Evolutionary conservation across 2,888 invertebrate species (phyloP).

Genomic region (Tetragonisca angustula): DNA sequence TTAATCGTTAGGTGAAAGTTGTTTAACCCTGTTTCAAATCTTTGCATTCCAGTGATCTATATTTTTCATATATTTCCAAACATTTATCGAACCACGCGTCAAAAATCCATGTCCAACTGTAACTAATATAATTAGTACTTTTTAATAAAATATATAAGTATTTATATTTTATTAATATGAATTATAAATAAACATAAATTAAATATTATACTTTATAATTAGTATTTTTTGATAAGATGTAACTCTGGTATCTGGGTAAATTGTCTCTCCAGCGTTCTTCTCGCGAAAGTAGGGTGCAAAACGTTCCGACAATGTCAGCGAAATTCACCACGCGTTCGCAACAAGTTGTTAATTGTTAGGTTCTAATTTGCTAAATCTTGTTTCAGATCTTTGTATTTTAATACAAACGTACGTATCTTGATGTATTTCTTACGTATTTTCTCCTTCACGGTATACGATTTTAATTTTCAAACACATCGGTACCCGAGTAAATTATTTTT

Average conservation of each 20-base stretch:
- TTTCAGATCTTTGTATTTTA: not conserved
- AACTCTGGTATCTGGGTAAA: not conserved
- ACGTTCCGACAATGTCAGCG: not conserved
- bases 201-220: too few species aligned
- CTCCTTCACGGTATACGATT: not conserved
- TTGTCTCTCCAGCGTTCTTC: not conserved
- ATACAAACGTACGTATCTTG: too few species aligned
- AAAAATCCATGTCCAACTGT: too few species aligned
- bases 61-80: not conserved
- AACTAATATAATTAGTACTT: too few species aligned
- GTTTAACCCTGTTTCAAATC: not conserved
- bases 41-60: not conserved
- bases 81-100: too few species aligned
- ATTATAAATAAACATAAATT: too few species aligned
- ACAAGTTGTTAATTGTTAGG: not conserved
- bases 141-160: too few species aligned
- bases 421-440: not conserved
- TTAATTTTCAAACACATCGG: not conserved
- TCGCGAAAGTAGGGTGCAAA: not conserved
- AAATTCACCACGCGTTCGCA: not conserved
- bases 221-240: not conserved
- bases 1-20: not conserved
- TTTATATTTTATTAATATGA: too few species aligned
- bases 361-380: not conserved
- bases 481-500: not conserved